Conservation (phyloP, 2,797 vertebrate species). For the Pipistrellus pygmaeus region DNA sequence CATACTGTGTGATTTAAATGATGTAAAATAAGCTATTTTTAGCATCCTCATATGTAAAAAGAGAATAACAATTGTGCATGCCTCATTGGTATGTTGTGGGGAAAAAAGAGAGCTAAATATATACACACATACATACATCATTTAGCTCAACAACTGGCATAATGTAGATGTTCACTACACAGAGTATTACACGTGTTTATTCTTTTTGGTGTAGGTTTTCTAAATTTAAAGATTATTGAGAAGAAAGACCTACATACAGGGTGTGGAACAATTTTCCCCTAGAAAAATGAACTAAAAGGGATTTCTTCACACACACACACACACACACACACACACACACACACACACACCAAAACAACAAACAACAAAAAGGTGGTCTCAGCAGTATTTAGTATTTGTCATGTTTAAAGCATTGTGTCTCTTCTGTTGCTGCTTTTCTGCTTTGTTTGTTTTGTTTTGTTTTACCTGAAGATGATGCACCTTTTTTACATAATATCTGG, state of each 20-base stretch:
- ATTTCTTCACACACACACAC: not conserved
- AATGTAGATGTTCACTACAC: not conserved
- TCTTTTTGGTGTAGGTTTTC: not conserved
- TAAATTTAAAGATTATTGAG: not conserved
- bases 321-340: not conserved
- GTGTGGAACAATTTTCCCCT: not conserved
- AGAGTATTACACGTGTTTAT: not conserved
- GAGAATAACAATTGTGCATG: not conserved
- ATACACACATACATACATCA: not conserved
- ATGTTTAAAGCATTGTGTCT: not conserved
- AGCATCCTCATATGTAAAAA: not conserved
- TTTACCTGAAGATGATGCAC: not conserved
- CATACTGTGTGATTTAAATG: not conserved
- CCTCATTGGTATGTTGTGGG: not conserved
- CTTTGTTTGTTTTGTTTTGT: too few relatives aligned
- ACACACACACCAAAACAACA: not conserved
- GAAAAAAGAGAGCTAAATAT: not conserved
- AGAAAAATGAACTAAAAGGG: slow-evolving; percentile 14
- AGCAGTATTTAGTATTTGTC: not conserved
- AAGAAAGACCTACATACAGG: not conserved
- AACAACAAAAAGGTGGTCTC: not conserved
- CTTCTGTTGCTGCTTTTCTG: not conserved
- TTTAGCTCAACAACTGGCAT: not conserved
- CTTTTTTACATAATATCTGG: not conserved
- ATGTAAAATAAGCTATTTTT: not conserved